Percentiles rank a stretch among this genome's conserved stretches.
phyloP scores from a whole-genome alignment of 1,140 invertebrate genomes.

The Euschistus heros region DNA sequence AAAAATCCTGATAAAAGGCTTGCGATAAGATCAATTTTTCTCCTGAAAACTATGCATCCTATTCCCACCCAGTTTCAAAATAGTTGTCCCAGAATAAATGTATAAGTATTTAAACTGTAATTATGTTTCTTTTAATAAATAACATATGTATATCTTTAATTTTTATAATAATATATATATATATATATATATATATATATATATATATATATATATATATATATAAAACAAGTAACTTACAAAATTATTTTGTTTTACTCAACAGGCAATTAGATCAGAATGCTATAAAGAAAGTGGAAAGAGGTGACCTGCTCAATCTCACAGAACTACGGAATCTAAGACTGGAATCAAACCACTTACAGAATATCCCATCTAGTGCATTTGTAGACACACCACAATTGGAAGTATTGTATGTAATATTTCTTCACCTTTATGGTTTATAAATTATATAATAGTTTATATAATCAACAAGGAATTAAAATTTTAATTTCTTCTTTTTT shows the following conservation, averaged over 20 bases:
- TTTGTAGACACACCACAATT: constrained; percentile 45
- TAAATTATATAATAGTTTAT: background rate
- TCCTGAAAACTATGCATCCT: no score
- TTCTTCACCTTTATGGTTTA: no score
- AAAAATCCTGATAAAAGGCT: no score
- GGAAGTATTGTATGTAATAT: constrained; percentile 53
- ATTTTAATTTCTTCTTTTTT: background rate
- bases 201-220: background rate
- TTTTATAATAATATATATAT: background rate
- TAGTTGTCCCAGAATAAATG: no score
- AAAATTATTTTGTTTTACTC: constrained; percentile 14
- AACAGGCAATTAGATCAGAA: constrained; percentile 58
- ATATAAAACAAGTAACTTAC: background rate
- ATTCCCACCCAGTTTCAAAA: no score
- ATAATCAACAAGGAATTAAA: background rate
- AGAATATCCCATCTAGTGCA: constrained; percentile 46
- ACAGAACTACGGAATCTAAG: constrained; percentile 49
- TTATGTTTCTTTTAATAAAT: no score
- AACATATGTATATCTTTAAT: no score
- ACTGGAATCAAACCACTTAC: constrained; percentile 53
- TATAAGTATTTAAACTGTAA: no score
- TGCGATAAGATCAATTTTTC: no score
- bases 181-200: background rate
- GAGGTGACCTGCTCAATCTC: constrained; percentile 43
- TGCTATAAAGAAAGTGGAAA: constrained; percentile 45